Evolutionary conservation across 2,888 invertebrate genomes (phyloP), one percentile per base, ranked within the genome.

Genomic region (Drepana falcataria): DNA sequence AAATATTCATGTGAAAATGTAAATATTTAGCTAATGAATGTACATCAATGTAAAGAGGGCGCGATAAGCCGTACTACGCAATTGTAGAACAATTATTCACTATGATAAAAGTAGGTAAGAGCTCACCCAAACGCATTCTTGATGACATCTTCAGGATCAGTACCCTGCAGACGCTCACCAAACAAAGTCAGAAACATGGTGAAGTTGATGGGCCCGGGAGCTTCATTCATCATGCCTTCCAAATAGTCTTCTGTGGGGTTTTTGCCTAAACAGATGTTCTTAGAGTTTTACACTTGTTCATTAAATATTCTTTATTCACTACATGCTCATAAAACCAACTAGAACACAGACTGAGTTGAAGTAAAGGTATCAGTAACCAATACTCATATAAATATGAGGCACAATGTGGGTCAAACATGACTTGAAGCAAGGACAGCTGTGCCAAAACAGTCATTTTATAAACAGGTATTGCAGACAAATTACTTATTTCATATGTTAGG

Each of bases 151-250:
- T 99, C 99, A 1, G 99, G 99, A 86, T 99, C 99, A 0, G 99
- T 99, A 47, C 99, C 99, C 83, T 99, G 99, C 54, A 99, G 93
- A 55, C 98, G 95, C 84, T 99, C 99, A 6, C 99, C 99, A 80
- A 99, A 99, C 67, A 99, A 92, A 0, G 99, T 99, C 53, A 99
- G 92, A 85, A 99, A 99, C 99, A 99, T 99, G 44, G 99, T 99
- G 82, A 99, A 99, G 85, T 99, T 99, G 66, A 99, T 99, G 6
- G 99, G 98, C 1, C 98, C 98, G 0, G 99, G 99, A 1, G 99
- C 99, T 88, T 99, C 98, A 76, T 96, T 97, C 97, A 99, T 99
- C 99, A 99, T 99, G 48, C 94, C 96, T 70, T 99, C 99, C 60
- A 99, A 88, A 80, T 98, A 99, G 37, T 97, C 97, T 74, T 99